These are phyloP conservation scores for Platysteira castanea DNA, from an alignment of 2,113 vertebrate species.

Conservation along the genomic window DNA sequence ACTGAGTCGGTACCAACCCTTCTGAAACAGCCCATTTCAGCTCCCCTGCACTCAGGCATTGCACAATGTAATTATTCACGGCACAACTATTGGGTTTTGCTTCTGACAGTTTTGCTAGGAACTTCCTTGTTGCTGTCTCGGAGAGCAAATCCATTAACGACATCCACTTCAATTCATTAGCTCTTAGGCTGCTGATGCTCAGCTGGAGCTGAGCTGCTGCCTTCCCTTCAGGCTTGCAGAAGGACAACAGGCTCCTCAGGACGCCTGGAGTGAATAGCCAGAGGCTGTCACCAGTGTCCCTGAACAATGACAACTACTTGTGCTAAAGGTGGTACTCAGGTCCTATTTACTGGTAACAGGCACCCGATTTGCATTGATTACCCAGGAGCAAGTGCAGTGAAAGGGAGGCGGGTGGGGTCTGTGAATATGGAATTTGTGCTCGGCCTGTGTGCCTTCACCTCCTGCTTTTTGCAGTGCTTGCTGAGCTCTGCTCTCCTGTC, in stretches of 20 bases:
- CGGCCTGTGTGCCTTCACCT: background rate
- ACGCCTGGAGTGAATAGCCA: background rate
- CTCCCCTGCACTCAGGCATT: background rate
- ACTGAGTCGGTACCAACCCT: background rate
- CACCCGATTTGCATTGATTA: background rate
- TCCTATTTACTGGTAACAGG: background rate
- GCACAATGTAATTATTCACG: background rate
- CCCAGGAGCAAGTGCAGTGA: background rate
- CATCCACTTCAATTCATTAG: background rate
- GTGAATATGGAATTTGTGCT: background rate
- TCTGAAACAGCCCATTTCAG: background rate
- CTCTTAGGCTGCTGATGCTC: background rate
- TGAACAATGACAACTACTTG: background rate
- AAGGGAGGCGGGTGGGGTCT: background rate
- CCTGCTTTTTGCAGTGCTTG: background rate
- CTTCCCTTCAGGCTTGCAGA: background rate
- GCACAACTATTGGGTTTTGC: background rate
- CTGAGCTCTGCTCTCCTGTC: background rate
- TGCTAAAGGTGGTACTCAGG: background rate
- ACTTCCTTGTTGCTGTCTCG: slow-evolving; percentile 15
- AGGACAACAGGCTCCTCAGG: background rate
- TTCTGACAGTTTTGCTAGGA: background rate
- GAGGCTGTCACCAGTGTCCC: background rate
- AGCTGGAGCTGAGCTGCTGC: background rate
- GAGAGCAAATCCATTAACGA: background rate